Evolutionary conservation across 2,113 vertebrate species (phyloP), one percentile per base, ranked within the genome.

Genomic region (Prietella phreatophila): DNA sequence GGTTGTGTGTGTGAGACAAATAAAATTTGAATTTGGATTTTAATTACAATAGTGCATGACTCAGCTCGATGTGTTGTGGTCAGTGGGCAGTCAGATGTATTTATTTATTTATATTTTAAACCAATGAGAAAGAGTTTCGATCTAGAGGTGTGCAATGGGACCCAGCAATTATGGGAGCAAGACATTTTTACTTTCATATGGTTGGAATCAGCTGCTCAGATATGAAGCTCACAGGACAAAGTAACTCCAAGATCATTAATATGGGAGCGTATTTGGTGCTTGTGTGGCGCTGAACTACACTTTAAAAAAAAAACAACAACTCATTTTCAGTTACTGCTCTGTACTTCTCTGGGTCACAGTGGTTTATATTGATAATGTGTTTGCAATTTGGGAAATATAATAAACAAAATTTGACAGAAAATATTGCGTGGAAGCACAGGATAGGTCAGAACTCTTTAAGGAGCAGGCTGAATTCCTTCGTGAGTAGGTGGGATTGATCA

Each of bases 1-100:
- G 47, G 47, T 50, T 50, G 47, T 50, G 47, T 50, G 47, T 50
- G 47, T 50, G 47, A 10, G 47, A 50, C 47, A 50, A 50, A 50
- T 50, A 50, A 50, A 50, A 50, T 50, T 50, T 1, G 47, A 50
- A 50, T 50, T 67, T 69, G 30, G 58, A 60, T 83, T 86, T 86
- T 61, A 86, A 88, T 86, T 88, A 71, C 36, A 85, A 47, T 30
- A 80, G 76, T 84, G 67, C 36, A 83, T 90, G 79, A 82, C 22
- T 83, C 79, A 79, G 36, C 73, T 83, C 55, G 81, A 63, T 39
- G 92, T 90, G 73, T 82, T 91, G 86, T 17, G 84, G 81, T 81
- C 83, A 84, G 61, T 89, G 61, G 73, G 65, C 58, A 78, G 60
- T 76, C 42, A 88, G 89, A 78, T 50, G 47, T 50, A 50, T 55